phyloP scores from a whole-genome alignment of 2,888 invertebrate genomes.

The Coenonympha arcania region DNA sequence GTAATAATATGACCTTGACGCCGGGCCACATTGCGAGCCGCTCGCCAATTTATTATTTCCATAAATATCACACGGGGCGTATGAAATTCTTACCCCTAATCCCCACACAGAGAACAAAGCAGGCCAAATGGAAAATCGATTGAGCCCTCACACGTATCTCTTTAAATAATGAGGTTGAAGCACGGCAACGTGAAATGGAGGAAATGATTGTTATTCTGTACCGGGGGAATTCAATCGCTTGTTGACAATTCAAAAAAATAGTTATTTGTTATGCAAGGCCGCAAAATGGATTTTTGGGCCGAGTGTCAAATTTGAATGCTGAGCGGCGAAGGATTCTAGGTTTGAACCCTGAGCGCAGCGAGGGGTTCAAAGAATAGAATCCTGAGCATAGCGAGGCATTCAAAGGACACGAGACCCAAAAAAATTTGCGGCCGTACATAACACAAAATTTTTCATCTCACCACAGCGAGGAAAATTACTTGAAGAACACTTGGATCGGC shows the following conservation, averaged over 20 bases:
- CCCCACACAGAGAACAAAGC: slow-evolving; percentile 34
- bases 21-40: not conserved
- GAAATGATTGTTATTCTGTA: slow-evolving; percentile 23
- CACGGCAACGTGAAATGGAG: slow-evolving; percentile 17
- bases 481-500: no score
- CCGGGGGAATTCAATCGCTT: slow-evolving; percentile 23
- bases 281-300: no score
- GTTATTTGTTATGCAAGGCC: no score
- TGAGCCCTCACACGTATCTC: slow-evolving; percentile 40
- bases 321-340: no score
- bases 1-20: not conserved
- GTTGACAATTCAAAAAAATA: slow-evolving; percentile 21
- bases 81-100: slow-evolving; percentile 11
- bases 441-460: no score
- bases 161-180: slow-evolving; percentile 27
- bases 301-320: no score
- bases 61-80: slow-evolving; percentile 4
- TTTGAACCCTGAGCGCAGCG: no score
- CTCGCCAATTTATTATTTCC: not conserved
- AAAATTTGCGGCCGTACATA: no score
- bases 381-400: no score
- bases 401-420: no score
- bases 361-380: no score
- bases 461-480: no score
- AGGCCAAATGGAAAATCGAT: slow-evolving; percentile 52